Percentiles rank a stretch among this genome's conserved stretches.
Conservation (phyloP, 2,888 invertebrate genomes). For the Synergus laeviventris region DNA sequence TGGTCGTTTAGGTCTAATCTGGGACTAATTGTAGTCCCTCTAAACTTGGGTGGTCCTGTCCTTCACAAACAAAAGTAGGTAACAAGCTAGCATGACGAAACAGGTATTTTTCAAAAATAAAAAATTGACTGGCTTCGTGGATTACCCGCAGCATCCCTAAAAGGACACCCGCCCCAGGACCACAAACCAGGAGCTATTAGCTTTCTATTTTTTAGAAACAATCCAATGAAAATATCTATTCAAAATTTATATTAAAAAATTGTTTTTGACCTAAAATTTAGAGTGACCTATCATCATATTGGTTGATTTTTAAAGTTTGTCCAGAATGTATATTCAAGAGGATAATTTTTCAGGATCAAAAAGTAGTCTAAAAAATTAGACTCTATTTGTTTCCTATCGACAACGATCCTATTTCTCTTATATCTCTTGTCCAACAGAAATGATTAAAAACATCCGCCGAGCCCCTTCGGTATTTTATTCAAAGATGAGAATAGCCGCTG, state of each 20-base stretch:
- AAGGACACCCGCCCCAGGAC: background rate
- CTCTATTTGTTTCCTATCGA: background rate
- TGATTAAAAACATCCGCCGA: background rate
- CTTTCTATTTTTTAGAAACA: too few relatives aligned
- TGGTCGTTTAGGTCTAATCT: too few relatives aligned
- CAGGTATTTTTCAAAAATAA: too few relatives aligned
- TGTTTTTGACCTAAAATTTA: background rate
- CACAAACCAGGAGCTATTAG: background rate
- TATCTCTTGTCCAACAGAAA: background rate
- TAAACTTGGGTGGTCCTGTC: too few relatives aligned
- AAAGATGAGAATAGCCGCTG: conserved; percentile 1
- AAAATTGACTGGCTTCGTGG: conserved; percentile 61
- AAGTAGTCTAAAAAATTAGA: background rate
- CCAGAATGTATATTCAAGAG: too few relatives aligned
- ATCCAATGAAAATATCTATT: background rate
- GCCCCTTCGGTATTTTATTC: background rate
- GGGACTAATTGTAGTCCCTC: too few relatives aligned
- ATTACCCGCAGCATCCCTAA: conserved; percentile 39
- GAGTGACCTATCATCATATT: background rate
- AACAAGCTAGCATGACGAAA: too few relatives aligned
- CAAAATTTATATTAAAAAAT: background rate
- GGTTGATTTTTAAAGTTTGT: background rate
- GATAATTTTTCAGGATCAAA: too few relatives aligned
- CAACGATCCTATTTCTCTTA: background rate
- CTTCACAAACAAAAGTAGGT: too few relatives aligned